phyloP scores from a whole-genome alignment of 2,888 invertebrate species.

The Pseudoips prasinana region DNA sequence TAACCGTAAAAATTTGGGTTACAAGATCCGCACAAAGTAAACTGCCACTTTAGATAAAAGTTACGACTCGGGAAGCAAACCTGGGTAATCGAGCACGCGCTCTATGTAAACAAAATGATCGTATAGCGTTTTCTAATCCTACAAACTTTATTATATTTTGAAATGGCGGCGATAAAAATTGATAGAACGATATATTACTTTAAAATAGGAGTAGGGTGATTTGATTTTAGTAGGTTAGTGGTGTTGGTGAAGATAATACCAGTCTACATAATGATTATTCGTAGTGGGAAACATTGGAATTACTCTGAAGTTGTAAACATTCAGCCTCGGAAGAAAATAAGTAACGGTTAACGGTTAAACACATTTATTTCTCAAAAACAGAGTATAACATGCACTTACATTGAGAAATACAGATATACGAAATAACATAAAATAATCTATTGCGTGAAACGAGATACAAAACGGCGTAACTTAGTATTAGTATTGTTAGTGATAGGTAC shows the following conservation, averaged over 20 bases:
- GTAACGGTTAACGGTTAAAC: no score
- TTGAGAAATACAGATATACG: no score
- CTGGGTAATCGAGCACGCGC: slow-evolving; percentile 56
- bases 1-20: slow-evolving; percentile 30
- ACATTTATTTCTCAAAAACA: no score
- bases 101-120: slow-evolving; percentile 38
- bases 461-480: no score
- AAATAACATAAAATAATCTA: no score
- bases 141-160: slow-evolving; percentile 30
- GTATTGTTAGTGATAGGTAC: no score
- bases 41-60: slow-evolving; percentile 40
- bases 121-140: slow-evolving; percentile 29
- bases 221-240: slow-evolving; percentile 23
- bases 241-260: slow-evolving; percentile 6
- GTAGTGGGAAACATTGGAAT: no score
- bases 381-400: no score
- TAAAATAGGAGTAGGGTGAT: slow-evolving; percentile 6
- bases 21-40: slow-evolving; percentile 26
- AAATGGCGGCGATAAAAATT: slow-evolving; percentile 24
- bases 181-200: slow-evolving; percentile 18
- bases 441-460: no score
- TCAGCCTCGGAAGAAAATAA: no score
- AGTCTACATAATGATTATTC: no score
- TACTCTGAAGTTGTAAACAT: no score
- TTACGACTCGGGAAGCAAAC: slow-evolving; percentile 68